Evolutionary conservation across 2,113 vertebrate species (phyloP), one percentile per base, ranked within the genome.

Genomic region (Origma solitaria): DNA sequence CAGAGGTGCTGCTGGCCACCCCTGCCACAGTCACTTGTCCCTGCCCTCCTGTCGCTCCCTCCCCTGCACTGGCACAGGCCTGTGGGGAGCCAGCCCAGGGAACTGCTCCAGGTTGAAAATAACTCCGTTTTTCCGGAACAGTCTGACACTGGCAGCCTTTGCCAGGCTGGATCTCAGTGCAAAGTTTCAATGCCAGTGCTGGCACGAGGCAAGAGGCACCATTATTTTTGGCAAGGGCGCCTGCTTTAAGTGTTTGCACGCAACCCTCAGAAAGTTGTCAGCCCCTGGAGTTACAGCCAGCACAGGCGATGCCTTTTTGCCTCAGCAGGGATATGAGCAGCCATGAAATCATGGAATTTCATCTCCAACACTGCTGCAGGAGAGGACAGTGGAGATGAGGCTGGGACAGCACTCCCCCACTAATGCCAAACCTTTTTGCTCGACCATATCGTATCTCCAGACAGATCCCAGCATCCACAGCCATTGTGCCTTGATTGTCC

Each of bases 381-480:
- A 47, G 40, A 38, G 42, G 10, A 12, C 49, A 44, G 62, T 31
- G 49, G 53, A 30, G 10, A 54, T 38, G 58, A 82, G n/a, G 75
- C n/a, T 66, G 61, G 21, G 44, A 10, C 2, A 7, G 69, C 16
- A 3, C 8, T 69, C 60, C 40, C 44, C 47, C 24, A 4, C 28
- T 68, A 24, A 35, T 10, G n/a, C 33, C 25, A 78, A 50, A 56
- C 22, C 8, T 78, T 82, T 69, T 7, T 6, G 0, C 19, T 37
- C 44, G 80, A 97, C 92, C 86, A 98, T 98, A 3, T 98, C 84
- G 10, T 98, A 17, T 98, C 91, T 98, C 97, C 62, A 99, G 96
- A 98, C 98, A 65, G 98, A 58, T 4, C 96, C 13, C 98, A 98
- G 6, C 95, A 97, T 35, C 98, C 95, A 66, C 98, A 99, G 92